Base-by-base conservation (phyloP, 2,113 vertebrate species). In the Clarias batrachus region DNA sequence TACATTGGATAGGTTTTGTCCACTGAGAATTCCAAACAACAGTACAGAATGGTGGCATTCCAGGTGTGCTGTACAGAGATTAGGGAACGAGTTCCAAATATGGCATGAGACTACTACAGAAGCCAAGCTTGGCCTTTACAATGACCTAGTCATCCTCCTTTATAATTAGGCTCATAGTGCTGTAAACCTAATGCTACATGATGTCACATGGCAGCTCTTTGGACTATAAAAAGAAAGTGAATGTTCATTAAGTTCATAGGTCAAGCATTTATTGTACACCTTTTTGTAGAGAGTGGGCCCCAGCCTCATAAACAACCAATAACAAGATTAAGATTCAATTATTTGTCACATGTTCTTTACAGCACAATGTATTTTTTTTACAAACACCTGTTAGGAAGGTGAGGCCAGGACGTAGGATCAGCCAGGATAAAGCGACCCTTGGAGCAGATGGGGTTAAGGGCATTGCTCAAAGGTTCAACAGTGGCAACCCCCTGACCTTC, bases 151-250 rank as follows among this genome's bases (percentile, higher is more conserved):
- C 21, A 10, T 81, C 8, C 41, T 82, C 62, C 83, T 76, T 84
- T 62, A 57, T 62, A 14, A 41, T 37, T 48, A 54, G 83, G 13
- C 23, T 54, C 16, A 3, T 11, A 77, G 13, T 63, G 57, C 59
- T 63, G 10, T 59, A 59, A 80, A 27, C 30, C 14, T 68, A 27
- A 23, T 70, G 85, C 30, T 71, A 81, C 65, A 27, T 71, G 85
- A 86, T 86, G 68, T n/a, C 27, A 65, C n/a, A 66, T 27, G 37
- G 63, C 57, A 25, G 23, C 83, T 21, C 57, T 41, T 62, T 30
- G 30, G 14, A 37, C 76, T 85, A 85, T 80, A 80, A 85, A 85
- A 80, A 85, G 76, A 56, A 37, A 57, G 63, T 14, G 9, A 48
- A 25, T 37, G n/a, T 21, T 52, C 4, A 10, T 19, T 57, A 54